Evolutionary conservation across 1,140 invertebrate genomes (phyloP).

Genomic region (Nasonia vitripennis): DNA sequence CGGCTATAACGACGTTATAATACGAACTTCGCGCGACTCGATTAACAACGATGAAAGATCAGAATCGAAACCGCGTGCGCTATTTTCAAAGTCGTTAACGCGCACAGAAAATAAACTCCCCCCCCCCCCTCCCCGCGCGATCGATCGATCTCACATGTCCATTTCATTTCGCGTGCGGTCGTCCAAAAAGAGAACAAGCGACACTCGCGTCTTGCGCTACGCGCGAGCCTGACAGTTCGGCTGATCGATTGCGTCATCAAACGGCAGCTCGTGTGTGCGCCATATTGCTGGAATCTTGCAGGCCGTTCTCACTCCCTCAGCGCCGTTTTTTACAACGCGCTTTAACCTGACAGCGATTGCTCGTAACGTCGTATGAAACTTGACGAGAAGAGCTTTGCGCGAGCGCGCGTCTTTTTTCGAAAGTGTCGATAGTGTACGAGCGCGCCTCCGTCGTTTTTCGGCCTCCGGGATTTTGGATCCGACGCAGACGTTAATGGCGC

Average conservation of each 20-base stretch:
- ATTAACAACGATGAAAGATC: background rate
- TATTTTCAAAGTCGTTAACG: background rate
- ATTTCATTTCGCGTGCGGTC: background rate
- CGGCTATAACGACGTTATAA: no score
- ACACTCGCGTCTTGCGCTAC: background rate
- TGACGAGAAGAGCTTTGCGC: background rate
- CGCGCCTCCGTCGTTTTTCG: no score
- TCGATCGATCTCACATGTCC: background rate
- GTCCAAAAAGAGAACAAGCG: background rate
- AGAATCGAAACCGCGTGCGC: background rate
- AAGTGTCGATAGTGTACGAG: background rate
- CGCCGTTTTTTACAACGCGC: conserved; percentile 21
- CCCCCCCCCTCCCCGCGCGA: background rate
- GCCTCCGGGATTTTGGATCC: background rate
- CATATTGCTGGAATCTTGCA: conserved; percentile 43
- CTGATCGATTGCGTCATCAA: conserved; percentile 40
- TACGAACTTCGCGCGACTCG: no score
- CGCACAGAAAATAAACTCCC: background rate
- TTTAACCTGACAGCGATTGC: conserved; percentile 24
- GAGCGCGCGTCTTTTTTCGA: background rate
- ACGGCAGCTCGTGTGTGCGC: background rate
- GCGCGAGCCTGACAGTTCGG: background rate
- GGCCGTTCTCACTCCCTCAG: background rate
- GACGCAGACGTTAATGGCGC: no score
- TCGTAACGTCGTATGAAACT: conserved; percentile 25